Percentiles rank a stretch among this genome's conserved stretches.
Evolutionary conservation across 1,140 invertebrate genomes (phyloP).

Genomic region (Platorchestia sp.): DNA sequence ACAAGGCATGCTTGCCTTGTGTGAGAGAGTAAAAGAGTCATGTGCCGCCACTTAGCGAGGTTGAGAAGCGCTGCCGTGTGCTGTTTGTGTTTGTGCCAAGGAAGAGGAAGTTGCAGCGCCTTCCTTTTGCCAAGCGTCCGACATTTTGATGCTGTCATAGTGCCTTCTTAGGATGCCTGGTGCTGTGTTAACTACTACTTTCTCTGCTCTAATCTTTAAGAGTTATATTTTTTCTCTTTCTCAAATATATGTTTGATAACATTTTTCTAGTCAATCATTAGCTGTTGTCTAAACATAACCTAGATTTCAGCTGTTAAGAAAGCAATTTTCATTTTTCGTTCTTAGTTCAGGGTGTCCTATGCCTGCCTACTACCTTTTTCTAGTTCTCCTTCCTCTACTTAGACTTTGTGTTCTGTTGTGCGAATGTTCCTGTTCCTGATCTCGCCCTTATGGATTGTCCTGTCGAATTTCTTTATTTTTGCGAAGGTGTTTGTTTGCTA

Average conservation of each 20-base stretch:
- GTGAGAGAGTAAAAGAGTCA: neutral
- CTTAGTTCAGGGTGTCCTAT: neutral
- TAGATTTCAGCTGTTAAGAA: neutral
- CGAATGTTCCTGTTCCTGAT: constrained; percentile 31
- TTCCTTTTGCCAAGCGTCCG: constrained; percentile 39
- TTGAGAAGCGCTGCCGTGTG: neutral
- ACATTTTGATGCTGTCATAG: constrained; percentile 36
- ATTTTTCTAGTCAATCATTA: constrained; percentile 49
- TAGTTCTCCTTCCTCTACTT: neutral
- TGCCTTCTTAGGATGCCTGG: constrained; percentile 49
- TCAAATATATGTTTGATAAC: constrained; percentile 40
- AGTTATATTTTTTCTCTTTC: neutral
- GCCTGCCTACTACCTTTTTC: neutral
- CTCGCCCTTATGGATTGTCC: neutral
- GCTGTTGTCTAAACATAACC: constrained; percentile 25
- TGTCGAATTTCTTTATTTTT: neutral
- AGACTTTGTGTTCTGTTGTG: neutral
- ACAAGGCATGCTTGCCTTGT: no score
- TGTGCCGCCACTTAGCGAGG: neutral
- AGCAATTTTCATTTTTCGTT: neutral
- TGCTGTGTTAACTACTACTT: constrained; percentile 35
- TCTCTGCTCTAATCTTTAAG: constrained; percentile 51
- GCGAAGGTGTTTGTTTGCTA: neutral
- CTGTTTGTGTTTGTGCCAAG: constrained; percentile 35
- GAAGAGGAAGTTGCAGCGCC: constrained; percentile 30